Evolutionary conservation across 35 echinoderm and acorn worm genomes (phyloP).

Genomic region (Ophiothrix spiculata): DNA sequence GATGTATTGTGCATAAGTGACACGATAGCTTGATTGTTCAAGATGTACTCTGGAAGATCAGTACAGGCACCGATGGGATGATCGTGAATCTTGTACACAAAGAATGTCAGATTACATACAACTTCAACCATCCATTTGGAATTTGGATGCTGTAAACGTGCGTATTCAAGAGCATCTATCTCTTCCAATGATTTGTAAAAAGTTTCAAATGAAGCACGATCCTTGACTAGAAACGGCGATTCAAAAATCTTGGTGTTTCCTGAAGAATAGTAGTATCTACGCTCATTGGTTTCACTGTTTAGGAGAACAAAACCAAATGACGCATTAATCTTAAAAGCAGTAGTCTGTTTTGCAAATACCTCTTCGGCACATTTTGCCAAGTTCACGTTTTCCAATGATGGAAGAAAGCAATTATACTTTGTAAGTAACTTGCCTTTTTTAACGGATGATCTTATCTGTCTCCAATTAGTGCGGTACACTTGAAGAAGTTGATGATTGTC

Average conservation of each 20-base stretch:
- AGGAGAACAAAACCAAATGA: not conserved
- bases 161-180: slow-evolving; percentile 28
- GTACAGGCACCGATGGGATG: not conserved
- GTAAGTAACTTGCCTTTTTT: too few relatives aligned
- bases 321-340: not conserved
- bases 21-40: not conserved
- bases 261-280: not conserved
- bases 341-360: too few relatives aligned
- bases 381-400: too few relatives aligned
- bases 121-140: not conserved
- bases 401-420: too few relatives aligned
- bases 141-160: slow-evolving; percentile 1
- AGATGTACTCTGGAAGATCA: not conserved
- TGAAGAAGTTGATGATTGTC: too few relatives aligned
- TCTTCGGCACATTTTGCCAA: too few relatives aligned
- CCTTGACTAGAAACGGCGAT: slow-evolving; percentile 5
- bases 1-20: not conserved
- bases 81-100: not conserved
- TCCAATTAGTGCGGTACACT: too few relatives aligned
- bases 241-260: slow-evolving; percentile 6
- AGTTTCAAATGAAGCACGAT: not conserved
- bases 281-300: not conserved
- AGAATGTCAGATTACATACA: not conserved
- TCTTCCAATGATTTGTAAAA: not conserved
- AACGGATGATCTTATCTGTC: too few relatives aligned